Evolutionary conservation across 2,797 vertebrate species (phyloP), one percentile per base, ranked within the genome.

Genomic region (Phylloscopus collybita): DNA sequence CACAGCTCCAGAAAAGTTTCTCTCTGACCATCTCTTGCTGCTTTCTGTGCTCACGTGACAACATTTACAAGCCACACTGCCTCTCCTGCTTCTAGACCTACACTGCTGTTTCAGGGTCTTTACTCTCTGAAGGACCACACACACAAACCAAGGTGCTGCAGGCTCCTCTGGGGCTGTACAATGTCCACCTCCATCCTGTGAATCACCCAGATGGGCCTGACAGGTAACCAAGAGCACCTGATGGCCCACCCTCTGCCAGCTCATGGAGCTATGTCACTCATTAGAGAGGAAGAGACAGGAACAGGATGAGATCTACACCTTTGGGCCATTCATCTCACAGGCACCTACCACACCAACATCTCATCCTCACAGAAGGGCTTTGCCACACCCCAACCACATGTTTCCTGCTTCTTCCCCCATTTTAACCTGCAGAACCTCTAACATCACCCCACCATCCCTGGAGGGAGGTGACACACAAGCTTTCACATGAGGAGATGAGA

Each of bases 391-490:
- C 56, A 95, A 73, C 73, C 86, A 86, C 49, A 42, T 0, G 1
- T 23, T 95, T 95, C 40, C 67, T 93, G 29, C 36, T 81, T 86
- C 82, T 56, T 84, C 36, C 12, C 13, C 5, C 5, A 29, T 49
- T 85, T 93, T 61, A 90, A 89, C 29, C 40, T 76, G 62, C 29
- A 67, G 21, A 92, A 57, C 29, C 51, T 82, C 80, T 40, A 72
- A 20, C 0, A 0, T 76, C 86, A 90, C 29, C 60, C 78, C 53
- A 45, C 9, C 19, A 53, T 5, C 47, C 34, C 83, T 26, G 29
- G 40, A 94, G 79, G n/a, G 64, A 87, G 60, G 42, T 84, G 92
- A 95, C 26, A 40, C 47, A 74, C 14, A 7, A 81, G 45, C 14
- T 45, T 26, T 67, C 66, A 64, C 44, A 70, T 1, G 2, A 14